Percentiles rank a stretch among this genome's conserved stretches.
Conservation (phyloP, 2,888 invertebrate species). For the Cryptophagus acutangulus region DNA sequence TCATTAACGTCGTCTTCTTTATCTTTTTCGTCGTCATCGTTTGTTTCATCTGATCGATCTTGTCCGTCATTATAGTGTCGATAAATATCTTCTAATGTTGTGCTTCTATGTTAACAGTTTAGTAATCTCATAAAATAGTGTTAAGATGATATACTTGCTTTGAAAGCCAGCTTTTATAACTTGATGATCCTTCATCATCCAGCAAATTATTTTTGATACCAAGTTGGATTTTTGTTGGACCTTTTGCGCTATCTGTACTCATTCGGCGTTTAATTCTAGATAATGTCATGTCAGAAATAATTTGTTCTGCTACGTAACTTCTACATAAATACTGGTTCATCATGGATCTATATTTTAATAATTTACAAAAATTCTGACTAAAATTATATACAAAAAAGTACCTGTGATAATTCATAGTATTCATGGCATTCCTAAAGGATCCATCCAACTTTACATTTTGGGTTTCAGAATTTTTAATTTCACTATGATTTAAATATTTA, state of each 20-base stretch:
- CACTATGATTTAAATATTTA: conserved; percentile 21
- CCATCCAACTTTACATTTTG: conserved; percentile 46
- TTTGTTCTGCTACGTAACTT: conserved; percentile 69
- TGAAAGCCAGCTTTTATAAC: conserved; percentile 70
- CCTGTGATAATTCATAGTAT: conserved; percentile 67
- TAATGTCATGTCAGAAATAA: conserved; percentile 58
- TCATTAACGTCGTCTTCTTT: conserved; percentile 46
- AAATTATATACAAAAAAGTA: conserved; percentile 35
- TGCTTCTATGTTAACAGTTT: conserved; percentile 52
- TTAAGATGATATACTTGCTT: conserved; percentile 53
- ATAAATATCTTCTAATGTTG: conserved; percentile 66
- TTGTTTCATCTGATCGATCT: no score
- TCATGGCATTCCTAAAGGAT: conserved; percentile 58
- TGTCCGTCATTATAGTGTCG: conserved; percentile 54
- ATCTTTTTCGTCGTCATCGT: conserved; percentile 41
- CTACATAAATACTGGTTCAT: conserved; percentile 76
- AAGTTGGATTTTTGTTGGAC: conserved; percentile 26
- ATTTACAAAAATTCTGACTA: no score
- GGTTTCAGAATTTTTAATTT: conserved; percentile 10
- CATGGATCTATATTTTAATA: conserved; percentile 54
- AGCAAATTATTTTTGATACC: conserved; percentile 51
- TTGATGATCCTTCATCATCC: conserved; percentile 66
- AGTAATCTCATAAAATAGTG: not conserved
- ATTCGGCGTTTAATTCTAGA: conserved; percentile 47
- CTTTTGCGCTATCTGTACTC: conserved; percentile 30